Evolutionary conservation across 2,888 invertebrate species (phyloP), one percentile per base, ranked within the genome.

Genomic region (Endotricha flammealis): DNA sequence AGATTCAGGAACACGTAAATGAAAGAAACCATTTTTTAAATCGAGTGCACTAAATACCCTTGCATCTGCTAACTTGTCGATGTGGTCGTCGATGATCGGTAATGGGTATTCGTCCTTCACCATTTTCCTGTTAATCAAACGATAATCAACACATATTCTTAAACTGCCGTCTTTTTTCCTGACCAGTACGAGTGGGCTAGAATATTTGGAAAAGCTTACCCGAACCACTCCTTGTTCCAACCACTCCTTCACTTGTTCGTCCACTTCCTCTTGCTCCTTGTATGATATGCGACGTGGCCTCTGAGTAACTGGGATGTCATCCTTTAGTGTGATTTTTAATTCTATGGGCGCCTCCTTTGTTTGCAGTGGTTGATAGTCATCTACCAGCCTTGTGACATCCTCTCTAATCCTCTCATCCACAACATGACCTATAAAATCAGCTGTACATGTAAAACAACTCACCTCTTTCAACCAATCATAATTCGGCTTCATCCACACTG

Each of bases 11-110:
- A 68, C 36, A 1, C 36, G 41, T 8, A 72, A 57, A 44, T 74
- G 70, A 28, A 71, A 70, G 41, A 65, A 71, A 11, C 59, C 65
- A 53, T 67, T 57, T 45, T 60, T 62, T 7, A 70, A 41, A 42
- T 70, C 65, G 1, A 57, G 14, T 2, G 33, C 33, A 28, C 48
- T 52, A 32, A 53, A 56, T 0, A 52, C 13, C 36, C 23, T 50
- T 6, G 36, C 41, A 3, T 31, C 20, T 13, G 48, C 44, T 46
- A 79, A 70, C 65, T 57, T 79, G 57, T 29, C 70, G n/a, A 74
- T 42, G 4, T 54, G 49, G 33, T 64, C 63, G 16, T 73, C 67
- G 7, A 71, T 71, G 3, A 68, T 12, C 1, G 73, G 69, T 1
- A 75, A 39, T 1, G 64, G 72, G 41, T 53, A 68, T 22, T 53